Base-by-base conservation (phyloP, 2,888 invertebrate genomes). In the Epiblema foenella region DNA sequence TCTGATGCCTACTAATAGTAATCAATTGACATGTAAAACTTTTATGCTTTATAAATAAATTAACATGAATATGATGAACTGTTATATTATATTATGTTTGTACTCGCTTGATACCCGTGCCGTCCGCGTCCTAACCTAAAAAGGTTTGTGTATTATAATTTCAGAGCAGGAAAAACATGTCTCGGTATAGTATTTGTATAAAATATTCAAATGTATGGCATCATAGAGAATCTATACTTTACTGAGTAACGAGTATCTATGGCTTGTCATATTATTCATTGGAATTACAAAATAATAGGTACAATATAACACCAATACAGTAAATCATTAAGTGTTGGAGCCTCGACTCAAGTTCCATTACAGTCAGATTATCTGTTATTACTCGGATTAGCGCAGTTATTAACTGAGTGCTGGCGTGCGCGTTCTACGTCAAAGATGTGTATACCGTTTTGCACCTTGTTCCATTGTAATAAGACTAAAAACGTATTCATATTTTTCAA, bases 301-400 rank as follows among this genome's bases (percentile, higher is more conserved):
- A 29, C 15, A 24, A 42, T 15, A 42, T 29, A 24, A 24, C 29
- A 29, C n/a, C 10, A 56, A 49, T 18, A 46, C 39, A 62, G 29
- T 33, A 62, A 33, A 33, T 20, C 18, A 64, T 37, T 37, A 52
- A 39, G n/a, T 49, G 63, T 20, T n/a, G 10, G 56, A 49, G 15
- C 52, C 51, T 58, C 18, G 29, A 59, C n/a, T 58, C 42, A 42
- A 65, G 64, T 52, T 64, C 58, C 69, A 69, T 69, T 65, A 69
- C 42, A 58, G 58, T 17, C 69, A 65, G 69, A 69, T 69, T 69
- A 69, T 69, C 64, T 65, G 64, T 42, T 58, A 69, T 69, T 65
- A 69, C 42, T 42, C 58, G 58, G 69, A 52, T 69, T 69, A 69
- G n/a, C 58, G n/a, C 52, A 42, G 64, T 59, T 69, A 69, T 65